Evolutionary conservation across 2,113 vertebrate species (phyloP).

Genomic region (Pampusana beccarii): DNA sequence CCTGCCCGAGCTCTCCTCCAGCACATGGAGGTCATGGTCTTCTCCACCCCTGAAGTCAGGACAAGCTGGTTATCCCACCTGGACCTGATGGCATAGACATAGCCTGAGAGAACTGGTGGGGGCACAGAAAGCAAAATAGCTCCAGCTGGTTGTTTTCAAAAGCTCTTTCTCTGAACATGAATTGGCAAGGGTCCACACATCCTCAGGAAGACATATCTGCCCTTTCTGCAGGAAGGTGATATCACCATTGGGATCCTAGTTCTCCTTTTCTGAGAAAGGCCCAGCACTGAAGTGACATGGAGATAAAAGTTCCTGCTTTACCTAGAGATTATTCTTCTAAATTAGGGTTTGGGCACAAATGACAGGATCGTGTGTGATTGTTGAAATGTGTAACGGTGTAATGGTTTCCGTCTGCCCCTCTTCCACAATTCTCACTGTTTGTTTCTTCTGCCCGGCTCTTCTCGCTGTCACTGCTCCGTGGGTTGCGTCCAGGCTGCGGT

Average conservation of each 20-base stretch:
- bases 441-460: not conserved
- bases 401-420: not conserved
- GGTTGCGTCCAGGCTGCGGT: not conserved
- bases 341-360: not conserved
- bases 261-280: not conserved
- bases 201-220: not conserved
- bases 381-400: not conserved
- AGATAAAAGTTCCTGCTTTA: not conserved
- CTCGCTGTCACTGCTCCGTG: not conserved
- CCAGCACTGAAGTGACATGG: not conserved
- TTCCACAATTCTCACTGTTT: not conserved
- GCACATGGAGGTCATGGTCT: too few relatives aligned
- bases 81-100: not conserved
- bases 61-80: not conserved
- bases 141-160: not conserved
- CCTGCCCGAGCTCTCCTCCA: not conserved
- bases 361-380: not conserved
- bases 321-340: not conserved
- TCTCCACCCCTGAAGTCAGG: not conserved
- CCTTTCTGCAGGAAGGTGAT: not conserved
- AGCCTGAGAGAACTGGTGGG: not conserved
- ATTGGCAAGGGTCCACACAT: not conserved
- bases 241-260: not conserved
- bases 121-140: not conserved
- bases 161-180: not conserved